phyloP scores from a whole-genome alignment of 2,113 vertebrate species.

The Charina bottae region DNA sequence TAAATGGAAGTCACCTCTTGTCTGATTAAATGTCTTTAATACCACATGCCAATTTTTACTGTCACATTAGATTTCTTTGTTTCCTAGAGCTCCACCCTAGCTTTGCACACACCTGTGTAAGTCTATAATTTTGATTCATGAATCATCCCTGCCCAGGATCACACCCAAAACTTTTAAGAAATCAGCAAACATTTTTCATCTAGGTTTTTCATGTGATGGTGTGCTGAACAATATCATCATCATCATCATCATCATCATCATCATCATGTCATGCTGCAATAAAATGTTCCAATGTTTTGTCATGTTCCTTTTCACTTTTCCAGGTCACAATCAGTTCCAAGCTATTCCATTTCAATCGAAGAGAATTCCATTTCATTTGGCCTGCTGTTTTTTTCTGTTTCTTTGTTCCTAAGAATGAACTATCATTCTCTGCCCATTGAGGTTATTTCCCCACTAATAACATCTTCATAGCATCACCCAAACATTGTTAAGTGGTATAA shows the following conservation, averaged over 20 bases:
- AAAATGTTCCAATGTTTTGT: neutral
- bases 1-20: constrained; percentile 33
- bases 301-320: neutral
- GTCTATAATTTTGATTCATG: constrained; percentile 77
- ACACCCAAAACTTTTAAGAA: constrained; percentile 75
- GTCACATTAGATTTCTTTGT: constrained; percentile 62
- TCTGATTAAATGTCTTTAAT: constrained; percentile 53
- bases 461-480: neutral
- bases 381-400: neutral
- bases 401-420: neutral
- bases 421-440: neutral
- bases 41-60: constrained; percentile 61
- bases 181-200: constrained; percentile 59
- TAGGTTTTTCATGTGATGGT: constrained; percentile 35
- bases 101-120: constrained; percentile 75
- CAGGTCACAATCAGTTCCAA: neutral
- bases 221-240: neutral
- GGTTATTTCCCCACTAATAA: neutral
- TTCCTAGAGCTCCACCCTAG: constrained; percentile 69
- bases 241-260: neutral
- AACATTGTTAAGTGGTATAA: neutral
- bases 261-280: neutral
- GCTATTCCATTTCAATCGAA: neutral
- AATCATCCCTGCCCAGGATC: constrained; percentile 74
- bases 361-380: neutral